Evolutionary conservation across 2,888 invertebrate species (phyloP).

Genomic region (Philaethria dido): DNA sequence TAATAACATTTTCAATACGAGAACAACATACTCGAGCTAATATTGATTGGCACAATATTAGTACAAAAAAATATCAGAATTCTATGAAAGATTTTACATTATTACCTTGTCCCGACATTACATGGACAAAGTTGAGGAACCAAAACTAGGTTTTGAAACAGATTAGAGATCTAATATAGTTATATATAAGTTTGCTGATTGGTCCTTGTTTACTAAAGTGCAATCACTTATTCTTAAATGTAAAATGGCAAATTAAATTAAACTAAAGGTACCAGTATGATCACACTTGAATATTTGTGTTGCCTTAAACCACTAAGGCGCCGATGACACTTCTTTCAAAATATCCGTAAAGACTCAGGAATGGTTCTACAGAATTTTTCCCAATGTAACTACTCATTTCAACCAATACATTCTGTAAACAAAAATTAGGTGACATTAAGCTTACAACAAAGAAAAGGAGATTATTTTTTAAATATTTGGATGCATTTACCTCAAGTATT

Average conservation of each 20-base stretch:
- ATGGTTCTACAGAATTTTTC: constrained; percentile 46
- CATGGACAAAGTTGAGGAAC: no score
- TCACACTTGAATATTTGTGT: neutral
- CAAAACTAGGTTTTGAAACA: neutral
- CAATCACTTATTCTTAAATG: neutral
- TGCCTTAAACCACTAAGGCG: constrained; percentile 21
- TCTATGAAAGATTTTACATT: no score
- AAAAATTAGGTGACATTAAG: constrained; percentile 18
- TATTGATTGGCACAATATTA: neutral
- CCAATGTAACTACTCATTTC: constrained; percentile 13
- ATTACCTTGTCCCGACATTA: no score
- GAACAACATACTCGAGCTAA: neutral
- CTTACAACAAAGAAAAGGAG: constrained; percentile 38
- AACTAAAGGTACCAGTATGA: neutral
- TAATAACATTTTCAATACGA: no score
- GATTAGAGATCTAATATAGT: neutral
- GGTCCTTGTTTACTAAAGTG: neutral
- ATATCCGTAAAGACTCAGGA: constrained; percentile 52
- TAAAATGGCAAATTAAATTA: neutral
- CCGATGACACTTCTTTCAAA: constrained; percentile 58
- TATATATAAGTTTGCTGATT: neutral
- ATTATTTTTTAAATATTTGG: neutral
- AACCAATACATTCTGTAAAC: constrained; percentile 14
- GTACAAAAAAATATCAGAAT: no score
- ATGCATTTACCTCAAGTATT: constrained; percentile 59